phyloP scores from a whole-genome alignment of 2,888 invertebrate species.

The Heliconius hortense region DNA sequence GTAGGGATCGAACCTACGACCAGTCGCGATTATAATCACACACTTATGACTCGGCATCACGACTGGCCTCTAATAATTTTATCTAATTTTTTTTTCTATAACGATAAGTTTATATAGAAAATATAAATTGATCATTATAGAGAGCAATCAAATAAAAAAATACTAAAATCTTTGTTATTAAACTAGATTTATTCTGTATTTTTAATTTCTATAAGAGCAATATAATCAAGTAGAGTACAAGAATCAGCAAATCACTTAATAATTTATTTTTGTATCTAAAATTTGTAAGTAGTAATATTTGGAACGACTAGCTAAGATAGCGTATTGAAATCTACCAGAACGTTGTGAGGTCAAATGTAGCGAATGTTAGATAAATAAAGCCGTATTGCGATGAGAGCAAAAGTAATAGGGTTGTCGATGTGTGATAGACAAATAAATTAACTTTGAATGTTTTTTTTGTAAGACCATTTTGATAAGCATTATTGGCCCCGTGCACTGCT shows the following conservation, averaged over 20 bases:
- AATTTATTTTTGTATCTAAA: conserved; percentile 3
- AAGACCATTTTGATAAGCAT: neutral
- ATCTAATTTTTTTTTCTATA: too few species aligned
- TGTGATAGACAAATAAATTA: neutral
- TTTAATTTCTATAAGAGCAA: conserved; percentile 8
- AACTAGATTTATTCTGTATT: neutral
- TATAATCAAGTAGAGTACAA: neutral
- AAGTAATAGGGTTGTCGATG: conserved; percentile 33
- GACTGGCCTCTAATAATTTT: too few species aligned
- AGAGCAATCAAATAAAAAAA: neutral
- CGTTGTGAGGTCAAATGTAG: conserved; percentile 56
- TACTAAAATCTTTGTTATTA: neutral
- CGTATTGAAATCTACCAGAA: conserved; percentile 60
- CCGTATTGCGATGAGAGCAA: conserved; percentile 64
- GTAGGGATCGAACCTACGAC: too few species aligned
- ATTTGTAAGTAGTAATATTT: conserved; percentile 12
- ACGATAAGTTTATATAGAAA: too few species aligned
- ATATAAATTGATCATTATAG: too few species aligned
- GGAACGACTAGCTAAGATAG: conserved; percentile 17
- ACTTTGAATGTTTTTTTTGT: neutral
- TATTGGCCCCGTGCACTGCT: too few species aligned
- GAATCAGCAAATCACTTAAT: conserved; percentile 3
- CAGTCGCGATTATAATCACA: too few species aligned
- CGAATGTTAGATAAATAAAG: conserved; percentile 68
- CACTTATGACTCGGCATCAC: too few species aligned